Percentiles rank a stretch among this genome's conserved stretches.
Conservation (phyloP, 2,888 invertebrate species). For the Parthenolecanium corni region DNA sequence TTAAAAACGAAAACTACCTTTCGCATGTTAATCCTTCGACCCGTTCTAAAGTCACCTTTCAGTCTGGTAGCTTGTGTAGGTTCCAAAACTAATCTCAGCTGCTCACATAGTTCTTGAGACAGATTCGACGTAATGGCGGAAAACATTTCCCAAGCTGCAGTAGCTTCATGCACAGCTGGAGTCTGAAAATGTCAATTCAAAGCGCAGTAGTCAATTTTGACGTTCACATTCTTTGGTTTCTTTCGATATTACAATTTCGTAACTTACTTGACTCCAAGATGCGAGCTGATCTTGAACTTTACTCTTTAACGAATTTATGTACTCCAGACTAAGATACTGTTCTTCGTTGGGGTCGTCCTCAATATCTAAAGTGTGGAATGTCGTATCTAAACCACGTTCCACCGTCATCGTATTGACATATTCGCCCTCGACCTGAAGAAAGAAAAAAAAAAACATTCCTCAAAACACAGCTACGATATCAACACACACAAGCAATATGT, state of each 20-base stretch:
- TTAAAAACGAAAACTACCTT: conserved; percentile 45
- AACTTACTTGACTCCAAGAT: conserved; percentile 42
- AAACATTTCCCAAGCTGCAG: conserved; percentile 50
- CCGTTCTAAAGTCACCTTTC: conserved; percentile 82
- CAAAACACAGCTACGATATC: too few species aligned
- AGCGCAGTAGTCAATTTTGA: too few species aligned
- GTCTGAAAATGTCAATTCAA: conserved; percentile 35
- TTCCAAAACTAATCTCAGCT: conserved; percentile 83
- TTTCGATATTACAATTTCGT: not conserved
- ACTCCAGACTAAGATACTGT: conserved; percentile 37
- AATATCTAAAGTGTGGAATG: conserved; percentile 55
- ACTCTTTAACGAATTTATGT: conserved; percentile 41
- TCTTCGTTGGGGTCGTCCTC: conserved; percentile 34
- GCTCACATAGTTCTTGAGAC: conserved; percentile 81
- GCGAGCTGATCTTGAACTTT: conserved; percentile 44
- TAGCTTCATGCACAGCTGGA: conserved; percentile 40
- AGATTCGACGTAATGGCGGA: conserved; percentile 49
- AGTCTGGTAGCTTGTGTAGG: conserved; percentile 86
- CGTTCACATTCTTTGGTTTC: not conserved
- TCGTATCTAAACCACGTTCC: conserved; percentile 56
- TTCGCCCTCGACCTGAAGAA: conserved; percentile 57
- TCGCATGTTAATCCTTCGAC: conserved; percentile 94
- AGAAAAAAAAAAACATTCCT: too few species aligned
- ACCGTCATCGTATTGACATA: conserved; percentile 53
- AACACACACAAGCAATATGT: too few species aligned